Evolutionary conservation across 2,113 vertebrate genomes (phyloP).

Genomic region (Antechinus stuartii): DNA sequence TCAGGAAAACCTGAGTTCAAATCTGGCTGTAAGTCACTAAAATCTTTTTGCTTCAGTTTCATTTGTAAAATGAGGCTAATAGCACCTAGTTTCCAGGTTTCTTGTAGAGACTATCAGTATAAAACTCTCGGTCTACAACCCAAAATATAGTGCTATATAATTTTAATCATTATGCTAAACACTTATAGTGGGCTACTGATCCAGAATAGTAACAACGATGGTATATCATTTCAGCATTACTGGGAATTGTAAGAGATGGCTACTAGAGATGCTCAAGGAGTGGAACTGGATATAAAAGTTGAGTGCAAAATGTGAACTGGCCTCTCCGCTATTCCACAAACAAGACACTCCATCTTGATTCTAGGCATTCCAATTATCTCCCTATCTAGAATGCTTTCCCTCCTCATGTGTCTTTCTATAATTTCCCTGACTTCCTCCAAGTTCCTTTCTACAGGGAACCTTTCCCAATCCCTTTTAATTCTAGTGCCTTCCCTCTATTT

Average conservation of each 20-base stretch:
- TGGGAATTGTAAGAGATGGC: background rate
- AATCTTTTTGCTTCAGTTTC: background rate
- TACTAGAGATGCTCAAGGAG: background rate
- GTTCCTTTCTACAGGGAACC: background rate
- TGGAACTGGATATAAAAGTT: background rate
- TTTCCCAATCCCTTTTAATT: background rate
- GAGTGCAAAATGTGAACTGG: background rate
- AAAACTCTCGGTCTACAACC: background rate
- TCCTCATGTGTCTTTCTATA: background rate
- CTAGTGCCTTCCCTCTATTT: background rate
- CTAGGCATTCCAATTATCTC: background rate
- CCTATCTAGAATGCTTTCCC: background rate
- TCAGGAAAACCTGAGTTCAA: background rate
- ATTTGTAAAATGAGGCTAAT: background rate
- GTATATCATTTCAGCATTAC: background rate
- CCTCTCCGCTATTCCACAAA: background rate
- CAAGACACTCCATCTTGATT: background rate
- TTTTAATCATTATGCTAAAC: background rate
- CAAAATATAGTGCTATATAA: background rate
- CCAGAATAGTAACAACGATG: background rate
- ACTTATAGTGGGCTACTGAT: background rate
- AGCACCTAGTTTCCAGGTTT: background rate
- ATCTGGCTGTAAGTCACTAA: background rate
- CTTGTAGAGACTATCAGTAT: background rate
- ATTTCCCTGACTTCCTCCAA: background rate